Percentiles rank a stretch among this genome's conserved stretches.
Conservation (phyloP, 2,113 vertebrate genomes). For the Pelecanus crispus region DNA sequence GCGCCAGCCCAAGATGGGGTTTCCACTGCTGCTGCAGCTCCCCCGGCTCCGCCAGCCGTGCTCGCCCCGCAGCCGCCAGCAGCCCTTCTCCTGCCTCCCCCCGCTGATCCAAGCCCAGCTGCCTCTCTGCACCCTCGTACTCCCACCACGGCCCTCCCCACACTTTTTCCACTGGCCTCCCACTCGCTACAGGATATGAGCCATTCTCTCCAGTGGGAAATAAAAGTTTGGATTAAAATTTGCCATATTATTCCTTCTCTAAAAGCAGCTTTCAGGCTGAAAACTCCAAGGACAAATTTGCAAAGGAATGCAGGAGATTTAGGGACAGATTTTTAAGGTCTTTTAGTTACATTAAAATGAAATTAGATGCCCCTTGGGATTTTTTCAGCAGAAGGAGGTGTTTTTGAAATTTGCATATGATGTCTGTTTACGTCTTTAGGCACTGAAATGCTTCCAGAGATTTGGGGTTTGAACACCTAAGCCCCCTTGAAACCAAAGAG, state of each 20-base stretch:
- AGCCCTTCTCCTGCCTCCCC: not conserved
- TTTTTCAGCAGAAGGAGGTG: not conserved
- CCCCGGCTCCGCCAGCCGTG: not conserved
- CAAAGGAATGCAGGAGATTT: not conserved
- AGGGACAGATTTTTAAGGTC: not conserved
- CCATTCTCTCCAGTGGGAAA: constrained; percentile 24
- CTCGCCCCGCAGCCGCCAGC: not conserved
- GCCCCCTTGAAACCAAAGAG: not conserved
- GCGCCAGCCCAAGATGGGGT: not conserved
- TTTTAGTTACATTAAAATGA: not conserved
- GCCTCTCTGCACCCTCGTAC: not conserved
- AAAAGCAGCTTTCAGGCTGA: constrained; percentile 7
- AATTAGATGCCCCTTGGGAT: not conserved
- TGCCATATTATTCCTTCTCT: not conserved
- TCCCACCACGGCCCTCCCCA: not conserved
- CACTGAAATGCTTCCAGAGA: not conserved
- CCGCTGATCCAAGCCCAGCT: not conserved
- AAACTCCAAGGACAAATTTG: not conserved
- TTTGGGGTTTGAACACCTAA: not conserved
- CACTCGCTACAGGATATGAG: constrained; percentile 39
- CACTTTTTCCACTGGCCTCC: not conserved
- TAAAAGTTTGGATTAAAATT: constrained; percentile 41
- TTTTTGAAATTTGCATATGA: not conserved
- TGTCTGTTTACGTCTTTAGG: not conserved
- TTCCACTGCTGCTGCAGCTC: not conserved